phyloP scores from a whole-genome alignment of 2,113 vertebrate species.

The Etheostoma cragini region DNA sequence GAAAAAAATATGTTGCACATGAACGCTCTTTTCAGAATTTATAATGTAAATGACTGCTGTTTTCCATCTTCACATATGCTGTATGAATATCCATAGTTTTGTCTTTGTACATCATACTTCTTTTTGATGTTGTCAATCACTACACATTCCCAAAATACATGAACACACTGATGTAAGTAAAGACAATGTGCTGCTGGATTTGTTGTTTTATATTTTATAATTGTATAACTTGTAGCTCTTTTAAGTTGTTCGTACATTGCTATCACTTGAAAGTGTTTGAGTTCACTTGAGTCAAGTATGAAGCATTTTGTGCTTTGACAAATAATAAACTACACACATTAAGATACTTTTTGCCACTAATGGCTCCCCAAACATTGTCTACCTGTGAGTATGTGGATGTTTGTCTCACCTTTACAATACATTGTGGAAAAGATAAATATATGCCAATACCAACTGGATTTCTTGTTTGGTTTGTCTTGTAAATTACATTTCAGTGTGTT shows the following conservation, averaged over 20 bases:
- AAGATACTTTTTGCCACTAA: neutral
- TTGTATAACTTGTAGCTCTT: neutral
- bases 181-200: neutral
- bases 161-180: neutral
- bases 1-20: constrained; percentile 5
- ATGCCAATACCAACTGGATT: neutral
- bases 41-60: neutral
- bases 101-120: neutral
- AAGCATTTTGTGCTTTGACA: neutral
- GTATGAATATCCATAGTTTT: neutral
- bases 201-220: neutral
- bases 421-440: neutral
- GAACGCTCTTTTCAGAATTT: neutral
- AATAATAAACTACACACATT: neutral
- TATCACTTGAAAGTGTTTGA: neutral
- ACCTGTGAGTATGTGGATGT: neutral
- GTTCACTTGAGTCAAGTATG: neutral
- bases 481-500: neutral
- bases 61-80: neutral
- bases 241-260: neutral
- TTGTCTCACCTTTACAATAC: neutral
- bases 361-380: neutral
- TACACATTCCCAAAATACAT: neutral
- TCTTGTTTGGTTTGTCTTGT: neutral
- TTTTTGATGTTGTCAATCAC: neutral